Evolutionary conservation across 2,888 invertebrate species (phyloP).

Genomic region (Chrysolina haemoptera): DNA sequence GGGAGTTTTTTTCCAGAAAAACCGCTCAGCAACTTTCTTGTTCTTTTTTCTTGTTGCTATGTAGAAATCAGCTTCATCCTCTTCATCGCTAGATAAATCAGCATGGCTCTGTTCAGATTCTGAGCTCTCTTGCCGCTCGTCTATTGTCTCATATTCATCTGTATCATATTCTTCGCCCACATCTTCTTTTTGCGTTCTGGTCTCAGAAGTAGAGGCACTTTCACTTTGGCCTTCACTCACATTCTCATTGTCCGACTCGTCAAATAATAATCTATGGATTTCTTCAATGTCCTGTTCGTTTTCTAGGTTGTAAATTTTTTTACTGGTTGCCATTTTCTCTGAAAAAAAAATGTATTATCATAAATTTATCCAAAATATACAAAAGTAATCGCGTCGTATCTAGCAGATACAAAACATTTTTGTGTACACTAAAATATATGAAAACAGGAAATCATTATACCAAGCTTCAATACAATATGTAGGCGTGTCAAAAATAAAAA

Average conservation of each 20-base stretch:
- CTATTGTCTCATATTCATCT: conserved; percentile 13
- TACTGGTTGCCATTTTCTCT: conserved; percentile 12
- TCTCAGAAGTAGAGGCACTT: conserved; percentile 9
- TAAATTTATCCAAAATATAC: conserved; percentile 10
- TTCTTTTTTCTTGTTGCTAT: conserved; percentile 13
- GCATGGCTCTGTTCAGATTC: conserved; percentile 12
- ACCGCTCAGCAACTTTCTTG: conserved; percentile 12
- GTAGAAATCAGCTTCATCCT: conserved; percentile 12
- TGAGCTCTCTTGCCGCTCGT: conserved; percentile 10
- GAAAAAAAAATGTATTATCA: not conserved
- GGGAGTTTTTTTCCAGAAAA: not conserved
- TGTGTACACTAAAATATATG: conserved; percentile 7
- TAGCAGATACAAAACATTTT: not conserved
- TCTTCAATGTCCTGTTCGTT: conserved; percentile 12
- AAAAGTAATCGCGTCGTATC: conserved; percentile 8
- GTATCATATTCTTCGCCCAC: conserved; percentile 11
- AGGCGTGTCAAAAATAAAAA: conserved; percentile 6
- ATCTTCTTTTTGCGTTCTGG: conserved; percentile 6
- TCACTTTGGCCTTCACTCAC: conserved; percentile 13
- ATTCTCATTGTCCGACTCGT: conserved; percentile 10
- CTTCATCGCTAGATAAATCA: not conserved
- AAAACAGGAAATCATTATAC: conserved; percentile 5
- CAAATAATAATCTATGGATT: conserved; percentile 15
- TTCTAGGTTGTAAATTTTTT: not conserved
- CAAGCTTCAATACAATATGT: conserved; percentile 8